Conservation (phyloP, 1,140 invertebrate genomes). For the Eumeta japonica region DNA sequence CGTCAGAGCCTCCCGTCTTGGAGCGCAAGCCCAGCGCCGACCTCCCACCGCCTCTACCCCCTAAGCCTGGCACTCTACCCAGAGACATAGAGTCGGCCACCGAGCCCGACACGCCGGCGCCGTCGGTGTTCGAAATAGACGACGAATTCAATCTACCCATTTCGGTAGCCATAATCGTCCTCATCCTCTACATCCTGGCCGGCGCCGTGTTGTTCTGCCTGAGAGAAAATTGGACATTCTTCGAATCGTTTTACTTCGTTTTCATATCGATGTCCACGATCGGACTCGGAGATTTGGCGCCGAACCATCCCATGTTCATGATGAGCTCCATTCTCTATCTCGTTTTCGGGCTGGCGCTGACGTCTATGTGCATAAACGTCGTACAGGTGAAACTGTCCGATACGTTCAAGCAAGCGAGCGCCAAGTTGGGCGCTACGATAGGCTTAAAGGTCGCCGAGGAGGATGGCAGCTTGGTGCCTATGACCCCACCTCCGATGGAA, state of each 20-base stretch:
- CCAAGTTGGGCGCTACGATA: conserved; percentile 83
- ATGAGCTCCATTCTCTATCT: conserved; percentile 91
- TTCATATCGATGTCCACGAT: conserved; percentile 95
- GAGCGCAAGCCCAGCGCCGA: conserved; percentile 30
- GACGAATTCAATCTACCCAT: conserved; percentile 93
- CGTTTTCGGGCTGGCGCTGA: conserved; percentile 89
- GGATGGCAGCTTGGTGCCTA: conserved; percentile 56
- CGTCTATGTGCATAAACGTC: conserved; percentile 96
- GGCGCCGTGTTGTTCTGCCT: conserved; percentile 77
- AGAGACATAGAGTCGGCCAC: conserved; percentile 31
- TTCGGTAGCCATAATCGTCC: conserved; percentile 77
- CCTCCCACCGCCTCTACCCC: conserved; percentile 40
- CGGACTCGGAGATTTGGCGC: conserved; percentile 88
- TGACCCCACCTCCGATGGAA: conserved; percentile 45
- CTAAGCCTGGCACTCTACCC: conserved; percentile 27
- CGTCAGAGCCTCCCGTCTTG: conserved; percentile 20
- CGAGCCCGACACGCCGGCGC: conserved; percentile 69
- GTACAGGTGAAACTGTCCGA: conserved; percentile 84
- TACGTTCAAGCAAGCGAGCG: conserved; percentile 80
- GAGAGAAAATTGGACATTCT: conserved; percentile 82
- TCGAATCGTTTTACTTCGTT: conserved; percentile 91
- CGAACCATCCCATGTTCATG: conserved; percentile 86
- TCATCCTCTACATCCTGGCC: conserved; percentile 80
- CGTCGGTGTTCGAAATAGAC: conserved; percentile 74
- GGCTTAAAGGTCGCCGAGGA: conserved; percentile 73